Evolutionary conservation across 2,113 vertebrate species (phyloP), one percentile per base, ranked within the genome.

Genomic region (Corydoras maculifer): DNA sequence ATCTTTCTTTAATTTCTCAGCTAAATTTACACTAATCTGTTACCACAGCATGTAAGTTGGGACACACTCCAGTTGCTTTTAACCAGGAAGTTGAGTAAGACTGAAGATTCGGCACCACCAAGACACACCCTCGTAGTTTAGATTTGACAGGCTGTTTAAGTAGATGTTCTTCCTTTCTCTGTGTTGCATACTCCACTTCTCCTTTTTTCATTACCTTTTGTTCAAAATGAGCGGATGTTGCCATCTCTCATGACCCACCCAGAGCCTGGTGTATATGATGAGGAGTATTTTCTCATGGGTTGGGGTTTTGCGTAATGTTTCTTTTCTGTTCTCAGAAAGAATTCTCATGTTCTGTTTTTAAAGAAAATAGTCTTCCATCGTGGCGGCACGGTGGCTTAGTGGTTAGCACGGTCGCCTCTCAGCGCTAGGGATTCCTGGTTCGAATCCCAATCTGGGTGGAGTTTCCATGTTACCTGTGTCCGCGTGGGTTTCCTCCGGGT

Each of bases 161-260:
- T 62, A 29, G 29, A 7, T 12, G 35, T 31, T 32, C 58, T 72
- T 61, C 54, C 51, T 53, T 63, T 53, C 60, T 76, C 67, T 68
- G 32, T 62, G 30, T 62, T 73, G 58, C 35, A 58, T 62, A 58
- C 35, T 58, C 15, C 8, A 62, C 65, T 57, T 63, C 77, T 53
- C 72, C 58, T 69, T 76, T 72, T 72, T 57, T 66, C 5, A 49
- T 77, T 69, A 72, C 62, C 62, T 75, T 53, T 69, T 68, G 65
- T n/a, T n/a, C 32, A 58, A 10, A 72, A 63, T 31, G 58, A 69
- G 62, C 69, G 57, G 75, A 80, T 77, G 73, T 31, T 64, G 65
- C 58, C 57, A 29, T 8, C 67, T 64, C 69, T 65, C 83, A 80
- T 61, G 6, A 50, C 62, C 65, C 78, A 68, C 82, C 82, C 69